A percentile compares a stretch with the other conserved stretches of the same genome.
phyloP scores from a whole-genome alignment of 1,140 invertebrate species.

The Listronotus bonariensis region DNA sequence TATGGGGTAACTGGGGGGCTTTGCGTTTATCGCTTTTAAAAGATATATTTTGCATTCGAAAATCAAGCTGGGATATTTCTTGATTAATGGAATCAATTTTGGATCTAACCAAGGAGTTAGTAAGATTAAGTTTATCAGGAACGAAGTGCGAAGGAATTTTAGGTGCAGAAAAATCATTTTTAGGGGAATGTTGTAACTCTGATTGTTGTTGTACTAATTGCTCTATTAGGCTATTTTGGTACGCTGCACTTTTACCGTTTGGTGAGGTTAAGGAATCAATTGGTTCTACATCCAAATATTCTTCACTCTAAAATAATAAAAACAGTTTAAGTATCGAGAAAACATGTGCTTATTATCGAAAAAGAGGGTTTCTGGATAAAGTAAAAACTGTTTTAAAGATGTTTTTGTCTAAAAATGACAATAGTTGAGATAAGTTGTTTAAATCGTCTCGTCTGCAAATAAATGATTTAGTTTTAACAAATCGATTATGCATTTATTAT shows the following conservation, averaged over 20 bases:
- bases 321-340: too few relatives aligned
- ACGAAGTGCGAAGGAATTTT: conserved; percentile 48
- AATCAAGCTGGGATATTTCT: conserved; percentile 52
- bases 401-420: too few relatives aligned
- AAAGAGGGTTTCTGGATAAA: too few relatives aligned
- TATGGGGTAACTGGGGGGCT: conserved; percentile 44
- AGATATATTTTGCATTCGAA: conserved; percentile 54
- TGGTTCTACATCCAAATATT: conserved; percentile 46
- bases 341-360: too few relatives aligned
- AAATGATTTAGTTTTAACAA: too few relatives aligned
- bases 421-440: too few relatives aligned
- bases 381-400: too few relatives aligned
- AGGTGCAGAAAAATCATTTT: conserved; percentile 41
- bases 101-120: conserved; percentile 49
- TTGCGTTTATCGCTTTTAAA: conserved; percentile 50
- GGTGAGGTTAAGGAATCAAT: conserved; percentile 42
- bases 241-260: conserved; percentile 53
- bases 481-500: too few relatives aligned
- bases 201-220: conserved; percentile 59
- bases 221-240: conserved; percentile 63
- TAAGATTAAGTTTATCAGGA: conserved; percentile 49
- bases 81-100: conserved; percentile 53
- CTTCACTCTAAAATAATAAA: conserved; percentile 45
- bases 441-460: too few relatives aligned
- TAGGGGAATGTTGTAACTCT: conserved; percentile 45